A percentile compares a stretch with the other conserved stretches of the same genome.
Conservation (phyloP, 2,888 invertebrate genomes). For the Melieria crassipennis region DNA sequence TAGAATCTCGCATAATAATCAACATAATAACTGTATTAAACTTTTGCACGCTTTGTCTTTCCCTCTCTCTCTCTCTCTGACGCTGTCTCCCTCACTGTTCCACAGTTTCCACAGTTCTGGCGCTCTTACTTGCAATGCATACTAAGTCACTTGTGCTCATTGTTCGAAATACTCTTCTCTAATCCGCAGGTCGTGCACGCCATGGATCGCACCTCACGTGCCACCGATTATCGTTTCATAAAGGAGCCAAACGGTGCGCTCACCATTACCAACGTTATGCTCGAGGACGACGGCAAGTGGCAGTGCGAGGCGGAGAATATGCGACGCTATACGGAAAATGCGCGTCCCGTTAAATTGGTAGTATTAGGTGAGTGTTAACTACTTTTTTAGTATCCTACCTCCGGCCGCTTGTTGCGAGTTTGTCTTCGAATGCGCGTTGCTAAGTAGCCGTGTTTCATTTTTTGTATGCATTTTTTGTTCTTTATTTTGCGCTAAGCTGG, state of each 20-base stretch:
- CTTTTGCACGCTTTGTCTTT: too few relatives aligned
- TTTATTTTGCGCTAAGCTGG: neutral
- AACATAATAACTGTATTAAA: too few relatives aligned
- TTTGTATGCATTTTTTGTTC: neutral
- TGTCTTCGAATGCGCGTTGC: neutral
- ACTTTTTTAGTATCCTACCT: neutral
- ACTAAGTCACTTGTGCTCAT: too few relatives aligned
- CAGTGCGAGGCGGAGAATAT: slow-evolving; percentile 77
- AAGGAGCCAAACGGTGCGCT: slow-evolving; percentile 65
- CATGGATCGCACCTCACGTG: slow-evolving; percentile 63
- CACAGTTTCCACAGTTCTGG: too few relatives aligned
- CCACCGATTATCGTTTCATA: slow-evolving; percentile 66
- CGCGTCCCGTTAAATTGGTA: slow-evolving; percentile 73
- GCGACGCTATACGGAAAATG: slow-evolving; percentile 71
- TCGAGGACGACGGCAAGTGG: slow-evolving; percentile 79
- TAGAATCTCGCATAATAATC: too few relatives aligned
- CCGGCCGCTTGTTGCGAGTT: too few relatives aligned
- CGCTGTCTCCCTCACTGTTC: too few relatives aligned
- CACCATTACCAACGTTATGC: slow-evolving; percentile 66
- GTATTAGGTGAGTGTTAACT: slow-evolving; percentile 71
- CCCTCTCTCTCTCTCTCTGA: too few relatives aligned
- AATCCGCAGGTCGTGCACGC: slow-evolving; percentile 61
- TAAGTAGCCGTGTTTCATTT: neutral
- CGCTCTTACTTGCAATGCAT: too few relatives aligned
- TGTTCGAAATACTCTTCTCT: neutral